Evolutionary conservation across 2,797 vertebrate genomes (phyloP).

Genomic region (Pteropus rufus): DNA sequence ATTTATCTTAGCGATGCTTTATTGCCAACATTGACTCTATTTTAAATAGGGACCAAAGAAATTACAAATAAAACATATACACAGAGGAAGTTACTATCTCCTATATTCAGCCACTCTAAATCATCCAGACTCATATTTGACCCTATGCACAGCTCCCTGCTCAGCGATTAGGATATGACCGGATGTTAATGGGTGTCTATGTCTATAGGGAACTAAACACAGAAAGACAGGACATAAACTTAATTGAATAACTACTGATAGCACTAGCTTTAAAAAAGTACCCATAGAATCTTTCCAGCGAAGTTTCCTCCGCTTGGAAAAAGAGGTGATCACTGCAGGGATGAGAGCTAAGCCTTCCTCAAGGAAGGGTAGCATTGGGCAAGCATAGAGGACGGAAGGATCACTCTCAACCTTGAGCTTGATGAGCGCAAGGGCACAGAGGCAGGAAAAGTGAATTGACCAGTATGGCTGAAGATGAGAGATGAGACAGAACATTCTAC

Average conservation of each 20-base stretch:
- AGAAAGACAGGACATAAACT: neutral
- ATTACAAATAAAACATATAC: neutral
- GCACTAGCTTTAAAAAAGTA: neutral
- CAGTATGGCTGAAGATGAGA: neutral
- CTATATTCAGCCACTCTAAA: neutral
- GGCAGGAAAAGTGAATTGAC: neutral
- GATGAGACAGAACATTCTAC: neutral
- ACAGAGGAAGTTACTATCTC: neutral
- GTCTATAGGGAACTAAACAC: neutral
- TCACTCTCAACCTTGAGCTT: fast-evolving
- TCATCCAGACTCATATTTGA: neutral
- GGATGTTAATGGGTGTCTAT: neutral
- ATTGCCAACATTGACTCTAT: neutral
- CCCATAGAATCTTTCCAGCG: neutral
- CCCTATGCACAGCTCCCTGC: neutral
- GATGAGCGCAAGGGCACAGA: neutral
- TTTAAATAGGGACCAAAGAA: neutral
- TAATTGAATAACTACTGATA: neutral
- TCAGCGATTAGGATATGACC: neutral
- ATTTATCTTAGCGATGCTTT: neutral
- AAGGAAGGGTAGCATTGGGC: neutral
- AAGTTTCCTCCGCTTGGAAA: neutral
- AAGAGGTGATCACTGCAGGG: neutral
- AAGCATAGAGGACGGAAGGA: neutral
- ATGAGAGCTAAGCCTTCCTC: neutral